Evolutionary conservation across 92 coral and sea anemone genomes (phyloP), one percentile per base, ranked within the genome.

Genomic region (Phenganax subtilis): DNA sequence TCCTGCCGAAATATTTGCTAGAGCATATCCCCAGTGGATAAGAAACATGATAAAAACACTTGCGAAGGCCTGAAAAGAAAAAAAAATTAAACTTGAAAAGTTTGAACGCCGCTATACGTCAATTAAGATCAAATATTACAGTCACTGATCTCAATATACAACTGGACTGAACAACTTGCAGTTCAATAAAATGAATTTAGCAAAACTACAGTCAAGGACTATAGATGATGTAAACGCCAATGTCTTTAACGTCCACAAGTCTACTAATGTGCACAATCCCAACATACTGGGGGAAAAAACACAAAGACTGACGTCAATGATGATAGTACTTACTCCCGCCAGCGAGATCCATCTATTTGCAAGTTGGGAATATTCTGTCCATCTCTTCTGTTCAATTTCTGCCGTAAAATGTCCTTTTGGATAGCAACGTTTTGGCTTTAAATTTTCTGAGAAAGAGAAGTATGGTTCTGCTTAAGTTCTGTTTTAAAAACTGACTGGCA

Each of bases 21-120:
- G 86, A 6, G 99, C 99, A 73, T 96, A 96, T 12, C 99, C 99
- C 99, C 99, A 96, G 89, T 96, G 87, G 29, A 96, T 96, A 57
- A 96, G 90, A 86, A 96, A 96, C 99, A 96, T 96, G 51, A 96
- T 90, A 31, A 96, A 81, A 53, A 96, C 76, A 89, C 99, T 96
- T 37, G 89, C 92, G 76, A 96, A 88, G 28, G 92, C 89, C 99
- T 96, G 90, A 53, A 76, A 80, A 51, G 27, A 68, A n/a, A 82
- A 74, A 63, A 80, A 55, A 72, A 4, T n/a, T 69, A 59, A 74
- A 8, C 51, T 3, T 12, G 54, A 61, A 61, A 60, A 63, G 30
- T 54, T 25, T 16, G 9, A 12, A 9, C 15, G 37, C n/a, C n/a
- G n/a, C n/a, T n/a, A n/a, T n/a, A 37, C 30, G 17, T n/a, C 66